Percentiles rank a stretch among this genome's conserved stretches.
Conservation (phyloP, 2,797 vertebrate genomes). For the Etheostoma perlongum region DNA sequence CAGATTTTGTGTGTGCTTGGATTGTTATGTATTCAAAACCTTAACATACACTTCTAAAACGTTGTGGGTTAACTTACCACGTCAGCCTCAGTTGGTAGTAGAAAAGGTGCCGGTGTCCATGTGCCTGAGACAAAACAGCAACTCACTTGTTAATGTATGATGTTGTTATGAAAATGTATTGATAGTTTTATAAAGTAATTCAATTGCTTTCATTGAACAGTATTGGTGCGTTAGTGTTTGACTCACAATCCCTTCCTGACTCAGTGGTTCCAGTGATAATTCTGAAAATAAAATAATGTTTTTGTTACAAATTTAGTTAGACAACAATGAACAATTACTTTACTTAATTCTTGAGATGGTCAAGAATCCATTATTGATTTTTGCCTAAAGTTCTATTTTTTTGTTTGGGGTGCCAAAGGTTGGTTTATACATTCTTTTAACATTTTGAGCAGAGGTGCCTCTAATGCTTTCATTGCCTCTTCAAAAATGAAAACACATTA, state of each 20-base stretch:
- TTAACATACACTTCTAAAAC: neutral
- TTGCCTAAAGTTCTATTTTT: neutral
- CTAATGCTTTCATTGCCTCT: neutral
- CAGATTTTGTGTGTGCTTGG: neutral
- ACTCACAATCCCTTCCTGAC: slow-evolving; percentile 77
- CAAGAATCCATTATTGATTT: neutral
- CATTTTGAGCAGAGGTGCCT: slow-evolving; percentile 6
- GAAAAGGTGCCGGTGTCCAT: slow-evolving; percentile 69
- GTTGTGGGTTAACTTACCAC: slow-evolving; percentile 50
- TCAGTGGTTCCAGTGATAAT: slow-evolving; percentile 50
- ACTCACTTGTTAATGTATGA: slow-evolving; percentile 13
- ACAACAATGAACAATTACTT: neutral
- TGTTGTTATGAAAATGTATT: neutral
- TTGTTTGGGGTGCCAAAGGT: neutral
- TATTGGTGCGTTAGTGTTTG: neutral
- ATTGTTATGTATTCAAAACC: neutral
- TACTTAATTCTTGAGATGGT: neutral
- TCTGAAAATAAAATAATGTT: slow-evolving; percentile 53
- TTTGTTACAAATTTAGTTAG: neutral
- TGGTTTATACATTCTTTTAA: neutral
- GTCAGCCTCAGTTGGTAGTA: slow-evolving; percentile 63
- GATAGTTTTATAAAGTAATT: neutral
- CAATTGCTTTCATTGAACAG: slow-evolving; percentile 18
- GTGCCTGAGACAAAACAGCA: slow-evolving; percentile 70
- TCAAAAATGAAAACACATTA: neutral